Conservation (phyloP, 2,797 vertebrate species). For the Naso thynnoides region DNA sequence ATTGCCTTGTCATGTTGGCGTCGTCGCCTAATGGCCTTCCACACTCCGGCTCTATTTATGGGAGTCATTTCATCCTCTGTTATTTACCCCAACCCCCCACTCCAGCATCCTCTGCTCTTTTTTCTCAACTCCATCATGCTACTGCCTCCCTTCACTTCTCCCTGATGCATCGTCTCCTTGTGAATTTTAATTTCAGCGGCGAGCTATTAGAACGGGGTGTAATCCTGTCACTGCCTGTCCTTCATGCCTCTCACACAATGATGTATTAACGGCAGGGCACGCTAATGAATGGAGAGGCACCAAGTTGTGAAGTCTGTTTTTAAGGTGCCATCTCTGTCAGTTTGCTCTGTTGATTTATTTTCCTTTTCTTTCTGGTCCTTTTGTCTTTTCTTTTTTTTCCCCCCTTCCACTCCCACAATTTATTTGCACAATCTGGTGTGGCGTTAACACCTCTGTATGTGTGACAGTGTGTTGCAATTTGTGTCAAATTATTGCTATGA, state of each 20-base stretch:
- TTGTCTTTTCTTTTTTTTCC: slow-evolving; percentile 51
- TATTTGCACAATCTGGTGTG: slow-evolving; percentile 84
- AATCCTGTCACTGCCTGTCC: slow-evolving; percentile 93
- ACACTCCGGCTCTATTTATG: slow-evolving; percentile 90
- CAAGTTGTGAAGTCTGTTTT: slow-evolving; percentile 93
- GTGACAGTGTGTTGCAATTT: slow-evolving; percentile 72
- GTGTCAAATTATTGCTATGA: slow-evolving; percentile 69
- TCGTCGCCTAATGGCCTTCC: slow-evolving; percentile 88
- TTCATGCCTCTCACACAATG: slow-evolving; percentile 94
- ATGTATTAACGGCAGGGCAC: slow-evolving; percentile 91
- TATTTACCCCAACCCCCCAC: slow-evolving; percentile 90
- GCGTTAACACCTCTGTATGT: slow-evolving; percentile 79
- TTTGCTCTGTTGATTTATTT: slow-evolving; percentile 79
- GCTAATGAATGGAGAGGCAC: slow-evolving; percentile 93
- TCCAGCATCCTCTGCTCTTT: slow-evolving; percentile 59
- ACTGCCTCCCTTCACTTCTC: slow-evolving; percentile 82
- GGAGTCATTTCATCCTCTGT: slow-evolving; percentile 89
- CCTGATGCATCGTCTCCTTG: slow-evolving; percentile 73
- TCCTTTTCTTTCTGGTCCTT: slow-evolving; percentile 62
- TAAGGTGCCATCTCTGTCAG: slow-evolving; percentile 95
- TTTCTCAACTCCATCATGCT: slow-evolving; percentile 81
- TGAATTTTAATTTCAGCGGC: slow-evolving; percentile 94
- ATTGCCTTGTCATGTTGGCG: slow-evolving; percentile 89
- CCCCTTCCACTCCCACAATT: slow-evolving; percentile 71
- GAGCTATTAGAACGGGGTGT: slow-evolving; percentile 90